Evolutionary conservation across 2,113 vertebrate species (phyloP), one percentile per base, ranked within the genome.

Genomic region (Apaloderma vittatum): DNA sequence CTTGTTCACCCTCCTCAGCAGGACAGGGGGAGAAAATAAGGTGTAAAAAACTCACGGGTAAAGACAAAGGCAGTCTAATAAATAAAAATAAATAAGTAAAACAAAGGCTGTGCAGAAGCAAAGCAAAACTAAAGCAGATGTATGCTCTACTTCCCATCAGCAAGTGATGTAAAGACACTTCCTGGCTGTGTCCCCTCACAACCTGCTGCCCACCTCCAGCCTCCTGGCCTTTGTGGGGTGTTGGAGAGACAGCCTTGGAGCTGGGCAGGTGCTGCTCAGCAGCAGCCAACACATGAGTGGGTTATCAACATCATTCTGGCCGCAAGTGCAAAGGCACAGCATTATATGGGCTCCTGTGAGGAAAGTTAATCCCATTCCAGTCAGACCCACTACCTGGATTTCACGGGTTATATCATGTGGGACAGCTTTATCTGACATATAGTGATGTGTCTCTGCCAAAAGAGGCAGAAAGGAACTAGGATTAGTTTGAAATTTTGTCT

Each of bases 151-250:
- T 81, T 92, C 29, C 32, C 21, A 52, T 34, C 23, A 82, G 19
- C 51, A 66, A 36, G 58, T 0, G 1, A 45, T 54, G 48, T 74
- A n/a, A 61, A 54, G n/a, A 34, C 21, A 16, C 9, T 57, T 73
- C 19, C n/a, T 32, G 0, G 30, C 13, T 51, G 40, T 21, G 12
- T 49, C 40, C 27, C 13, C 40, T 90, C 12, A 32, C 36, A 86
- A 3, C 2, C 34, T 61, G 40, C 59, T 87, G 58, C 16, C 45
- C 57, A 68, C 8, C 11, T 30, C 19, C 54, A 67, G 18, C 16
- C 16, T 65, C 12, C 20, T 0, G 0, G n/a, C 14, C 55, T 20
- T 29, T 37, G 19, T 11, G 19, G 45, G 19, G 13, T 61, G 32
- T 70, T 90, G 46, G 8, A 49, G 59, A 46, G 40, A 43, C 51